Percentiles rank a stretch among this genome's conserved stretches.
phyloP scores from a whole-genome alignment of 2,113 vertebrate species.

The Misgurnus mizolepis region DNA sequence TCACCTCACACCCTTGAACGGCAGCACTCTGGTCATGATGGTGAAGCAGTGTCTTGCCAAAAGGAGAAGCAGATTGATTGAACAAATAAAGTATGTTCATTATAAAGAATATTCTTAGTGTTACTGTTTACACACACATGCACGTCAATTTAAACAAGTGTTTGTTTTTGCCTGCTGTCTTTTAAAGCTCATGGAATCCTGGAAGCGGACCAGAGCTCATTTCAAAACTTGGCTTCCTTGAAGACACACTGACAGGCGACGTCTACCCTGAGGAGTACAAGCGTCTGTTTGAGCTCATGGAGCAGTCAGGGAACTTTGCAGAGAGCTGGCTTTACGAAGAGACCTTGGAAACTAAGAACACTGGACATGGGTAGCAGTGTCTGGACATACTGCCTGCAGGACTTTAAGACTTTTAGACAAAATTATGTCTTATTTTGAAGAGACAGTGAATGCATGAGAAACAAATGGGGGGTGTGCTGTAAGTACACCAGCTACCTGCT shows the following conservation, averaged over 20 bases:
- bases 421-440: not conserved
- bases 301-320: conserved; percentile 74
- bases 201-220: conserved; percentile 70
- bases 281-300: conserved; percentile 82
- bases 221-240: conserved; percentile 65
- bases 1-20: conserved; percentile 77
- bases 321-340: conserved; percentile 85
- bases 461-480: not conserved
- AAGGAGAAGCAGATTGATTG: conserved; percentile 73
- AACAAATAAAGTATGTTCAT: conserved; percentile 83
- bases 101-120: not conserved
- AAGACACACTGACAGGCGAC: conserved; percentile 66
- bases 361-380: conserved; percentile 56
- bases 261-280: conserved; percentile 83
- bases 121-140: no score
- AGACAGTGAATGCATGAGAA: not conserved
- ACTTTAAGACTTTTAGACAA: not conserved
- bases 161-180: not conserved
- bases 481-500: not conserved
- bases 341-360: conserved; percentile 63
- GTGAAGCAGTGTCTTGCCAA: conserved; percentile 88
- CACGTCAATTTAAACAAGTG: conserved; percentile 14
- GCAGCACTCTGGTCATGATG: conserved; percentile 81
- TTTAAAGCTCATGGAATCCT: conserved; percentile 81
- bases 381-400: not conserved